Evolutionary conservation across 2,888 invertebrate species (phyloP), one percentile per base, ranked within the genome.

Genomic region (Tortricodes alternella): DNA sequence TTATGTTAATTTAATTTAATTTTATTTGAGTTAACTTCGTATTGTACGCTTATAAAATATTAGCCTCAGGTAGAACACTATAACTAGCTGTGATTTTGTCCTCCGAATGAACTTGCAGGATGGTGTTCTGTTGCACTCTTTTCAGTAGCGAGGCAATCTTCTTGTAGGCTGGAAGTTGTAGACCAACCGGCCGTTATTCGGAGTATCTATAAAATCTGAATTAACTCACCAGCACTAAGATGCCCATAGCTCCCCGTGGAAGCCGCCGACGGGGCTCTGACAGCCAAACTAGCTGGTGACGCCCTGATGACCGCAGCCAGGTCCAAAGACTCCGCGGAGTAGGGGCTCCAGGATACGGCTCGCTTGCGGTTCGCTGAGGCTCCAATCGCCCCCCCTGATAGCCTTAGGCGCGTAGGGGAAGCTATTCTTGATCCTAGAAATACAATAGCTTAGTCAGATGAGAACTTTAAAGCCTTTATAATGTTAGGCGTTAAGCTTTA

Each of bases 261-360:
- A 0, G 89, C 89, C 3, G 97, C 96, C 23, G 96, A 95, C 11
- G 96, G 96, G 59, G 96, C 96, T 63, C 97, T 92, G 0, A 97
- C 97, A 13, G 97, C 96, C 65, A 99, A 89, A 18, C 98, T 97
- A 68, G 97, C 97, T 3, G 98, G 98, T 4, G 98, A 98, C 68
- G 98, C 98, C 59, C 98, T 93, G 67, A 99, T 98, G 92, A 99
- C 96, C 51, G 98, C 97, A 74, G 98, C 98, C 75, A 99, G 94
- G 89, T 99, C 98, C 56, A 91, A 62, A 65, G 98, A 96, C 53
- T 97, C 97, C 67, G 98, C 98, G 0, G 98, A 98, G 82, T 98
- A 98, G 0, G 96, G 97, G 9, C 98, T 98, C 79, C 97, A 97
- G 56, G 98, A 98, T 1, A 98, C 93, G 0, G 98, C 98, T 62